Conservation (phyloP, 2,888 invertebrate genomes). For the Torymus aiolomorphi region DNA sequence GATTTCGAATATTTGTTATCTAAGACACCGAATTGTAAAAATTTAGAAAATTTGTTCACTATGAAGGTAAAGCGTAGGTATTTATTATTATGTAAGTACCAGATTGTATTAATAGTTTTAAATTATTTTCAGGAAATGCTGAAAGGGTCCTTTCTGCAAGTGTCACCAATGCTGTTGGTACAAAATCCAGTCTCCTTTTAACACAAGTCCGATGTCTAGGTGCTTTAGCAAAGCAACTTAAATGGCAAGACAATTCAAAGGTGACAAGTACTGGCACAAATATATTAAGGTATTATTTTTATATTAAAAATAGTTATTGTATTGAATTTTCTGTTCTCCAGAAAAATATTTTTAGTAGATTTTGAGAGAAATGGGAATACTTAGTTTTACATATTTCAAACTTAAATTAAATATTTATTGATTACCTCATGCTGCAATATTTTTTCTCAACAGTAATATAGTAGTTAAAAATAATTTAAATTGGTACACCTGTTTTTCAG, state of each 20-base stretch:
- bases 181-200: neutral
- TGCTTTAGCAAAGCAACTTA: constrained; percentile 24
- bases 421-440: too few species aligned
- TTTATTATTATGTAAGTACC: neutral
- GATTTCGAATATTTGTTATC: constrained; percentile 4
- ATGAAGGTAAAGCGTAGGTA: neutral
- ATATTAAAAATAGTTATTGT: neutral
- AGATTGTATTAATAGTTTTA: neutral
- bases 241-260: constrained; percentile 1
- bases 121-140: constrained; percentile 34
- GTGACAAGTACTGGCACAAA: neutral
- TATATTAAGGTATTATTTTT: constrained; percentile 39
- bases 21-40: neutral
- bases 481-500: constrained; percentile 15
- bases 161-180: neutral
- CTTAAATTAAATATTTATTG: neutral
- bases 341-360: too few species aligned
- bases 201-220: constrained; percentile 29
- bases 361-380: too few species aligned
- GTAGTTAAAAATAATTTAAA: too few species aligned
- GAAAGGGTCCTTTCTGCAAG: constrained; percentile 6
- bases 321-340: neutral
- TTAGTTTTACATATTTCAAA: neutral
- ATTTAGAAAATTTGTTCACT: neutral
- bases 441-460: too few species aligned